A percentile compares a stretch with the other conserved stretches of the same genome.
Evolutionary conservation across 2,888 invertebrate genomes (phyloP).

Genomic region (Dichetophora obliterata): DNA sequence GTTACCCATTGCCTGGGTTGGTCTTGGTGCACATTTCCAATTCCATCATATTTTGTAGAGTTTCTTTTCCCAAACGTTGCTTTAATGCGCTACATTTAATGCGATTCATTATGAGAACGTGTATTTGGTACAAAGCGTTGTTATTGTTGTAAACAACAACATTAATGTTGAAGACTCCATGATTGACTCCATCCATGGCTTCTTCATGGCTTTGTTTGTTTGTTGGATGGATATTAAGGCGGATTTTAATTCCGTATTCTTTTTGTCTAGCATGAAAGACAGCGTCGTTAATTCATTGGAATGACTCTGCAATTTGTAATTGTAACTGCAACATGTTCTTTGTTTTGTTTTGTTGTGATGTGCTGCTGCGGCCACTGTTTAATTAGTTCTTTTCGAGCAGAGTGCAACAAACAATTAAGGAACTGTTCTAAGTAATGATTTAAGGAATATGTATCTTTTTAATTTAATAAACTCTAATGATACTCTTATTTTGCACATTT

Average conservation of each 20-base stretch:
- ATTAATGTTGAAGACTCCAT: too few species aligned
- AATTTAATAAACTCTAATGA: background rate
- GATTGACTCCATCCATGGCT: too few species aligned
- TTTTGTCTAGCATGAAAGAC: background rate
- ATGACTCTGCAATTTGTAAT: slow-evolving; percentile 13
- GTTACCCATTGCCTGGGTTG: slow-evolving; percentile 4
- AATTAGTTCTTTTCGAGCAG: slow-evolving; percentile 14
- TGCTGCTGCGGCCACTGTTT: background rate
- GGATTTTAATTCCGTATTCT: background rate
- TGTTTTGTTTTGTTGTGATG: background rate
- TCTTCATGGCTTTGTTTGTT: too few species aligned
- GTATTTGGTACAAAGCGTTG: background rate
- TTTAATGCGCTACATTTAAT: slow-evolving; percentile 5
- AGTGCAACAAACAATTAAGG: slow-evolving; percentile 18
- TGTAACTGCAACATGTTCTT: background rate
- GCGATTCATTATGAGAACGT: background rate
- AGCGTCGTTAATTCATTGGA: slow-evolving; percentile 27
- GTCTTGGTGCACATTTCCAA: background rate
- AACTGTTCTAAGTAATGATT: background rate
- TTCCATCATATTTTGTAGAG: background rate
- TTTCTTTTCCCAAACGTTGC: background rate
- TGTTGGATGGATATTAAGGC: background rate
- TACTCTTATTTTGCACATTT: too few species aligned
- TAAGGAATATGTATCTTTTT: background rate
- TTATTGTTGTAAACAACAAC: background rate